These are phyloP conservation scores for Tenthredo distinguenda DNA, from an alignment of 2,888 invertebrate species.

Conservation along the genomic window DNA sequence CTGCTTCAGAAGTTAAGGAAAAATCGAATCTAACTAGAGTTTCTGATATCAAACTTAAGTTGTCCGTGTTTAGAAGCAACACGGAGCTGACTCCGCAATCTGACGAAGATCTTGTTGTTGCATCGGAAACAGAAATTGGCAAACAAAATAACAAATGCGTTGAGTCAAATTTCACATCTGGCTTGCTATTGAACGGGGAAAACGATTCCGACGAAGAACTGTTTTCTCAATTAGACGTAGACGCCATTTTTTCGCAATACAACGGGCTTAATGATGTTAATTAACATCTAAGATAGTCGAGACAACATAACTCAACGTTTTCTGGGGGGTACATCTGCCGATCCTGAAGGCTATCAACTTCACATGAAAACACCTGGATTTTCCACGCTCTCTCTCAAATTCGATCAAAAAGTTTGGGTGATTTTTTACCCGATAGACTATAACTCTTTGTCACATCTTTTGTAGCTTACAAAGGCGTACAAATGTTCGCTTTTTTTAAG, in stretches of 20 bases:
- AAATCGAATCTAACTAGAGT: not conserved
- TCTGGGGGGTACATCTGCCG: not conserved
- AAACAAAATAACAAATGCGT: conserved; percentile 3
- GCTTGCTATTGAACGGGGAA: not conserved
- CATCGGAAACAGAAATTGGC: not conserved
- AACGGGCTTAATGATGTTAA: not conserved
- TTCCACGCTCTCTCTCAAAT: not conserved
- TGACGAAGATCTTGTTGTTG: not conserved
- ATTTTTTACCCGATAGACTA: not conserved
- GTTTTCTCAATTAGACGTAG: conserved; percentile 39
- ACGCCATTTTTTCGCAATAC: not conserved
- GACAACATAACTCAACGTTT: not conserved
- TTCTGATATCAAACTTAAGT: conserved; percentile 26
- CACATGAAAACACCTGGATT: not conserved
- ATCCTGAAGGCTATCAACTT: not conserved
- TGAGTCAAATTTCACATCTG: not conserved
- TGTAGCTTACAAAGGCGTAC: not conserved
- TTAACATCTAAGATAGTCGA: not conserved
- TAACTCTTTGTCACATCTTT: not conserved
- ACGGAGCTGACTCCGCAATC: conserved; percentile 54
- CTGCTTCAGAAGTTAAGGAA: not conserved
- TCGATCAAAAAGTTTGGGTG: not conserved
- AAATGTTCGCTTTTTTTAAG: not conserved
- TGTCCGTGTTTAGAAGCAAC: conserved; percentile 54
- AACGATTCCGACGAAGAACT: conserved; percentile 35